Evolutionary conservation across 2,113 vertebrate genomes (phyloP), one percentile per base, ranked within the genome.

Genomic region (Emydura subglobosa): DNA sequence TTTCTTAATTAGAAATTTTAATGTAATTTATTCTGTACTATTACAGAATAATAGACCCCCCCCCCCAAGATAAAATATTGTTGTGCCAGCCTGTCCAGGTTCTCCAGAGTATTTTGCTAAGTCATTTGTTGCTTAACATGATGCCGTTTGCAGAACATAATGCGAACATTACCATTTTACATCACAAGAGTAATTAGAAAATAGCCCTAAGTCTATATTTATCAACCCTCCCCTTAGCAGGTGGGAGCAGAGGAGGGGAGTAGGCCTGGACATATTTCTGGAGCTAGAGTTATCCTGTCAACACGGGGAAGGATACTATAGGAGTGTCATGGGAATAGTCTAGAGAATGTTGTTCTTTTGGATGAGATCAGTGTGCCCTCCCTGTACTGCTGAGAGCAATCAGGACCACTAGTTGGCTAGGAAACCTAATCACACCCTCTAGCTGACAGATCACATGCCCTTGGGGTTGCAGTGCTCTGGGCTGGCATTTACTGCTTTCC

Each of bases 101-200:
- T 87, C 25, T 87, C 5, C 6, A 82, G 87, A 83, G 10, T 83
- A 89, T 68, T 79, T 89, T 76, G 7, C 5, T 76, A 42, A 93
- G 65, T 65, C 85, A 34, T 88, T 87, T 84, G 24, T 87, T 94
- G 29, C 17, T 92, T 94, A 61, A 21, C 42, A 89, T 94, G 88
- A 29, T 7, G 8, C 34, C 17, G 85, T 91, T 92, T 94, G 53
- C n/a, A 80, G 31, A 50, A 90, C 21, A 49, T 22, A 72, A 24
- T 83, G 83, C 51, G 90, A 90, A 51, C 1, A 59, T 13, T 0
- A 24, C 29, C 31, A 34, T 59, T 57, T 74, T 27, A 4, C n/a
- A 51, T 27, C 50, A 79, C 83, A 7, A 9, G 13, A 49, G 79
- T 82, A 79, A 79, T 92, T 90, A 61, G 84, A 87, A 96, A 94